Evolutionary conservation across 2,888 invertebrate genomes (phyloP).

Genomic region (Diabrotica balteata): DNA sequence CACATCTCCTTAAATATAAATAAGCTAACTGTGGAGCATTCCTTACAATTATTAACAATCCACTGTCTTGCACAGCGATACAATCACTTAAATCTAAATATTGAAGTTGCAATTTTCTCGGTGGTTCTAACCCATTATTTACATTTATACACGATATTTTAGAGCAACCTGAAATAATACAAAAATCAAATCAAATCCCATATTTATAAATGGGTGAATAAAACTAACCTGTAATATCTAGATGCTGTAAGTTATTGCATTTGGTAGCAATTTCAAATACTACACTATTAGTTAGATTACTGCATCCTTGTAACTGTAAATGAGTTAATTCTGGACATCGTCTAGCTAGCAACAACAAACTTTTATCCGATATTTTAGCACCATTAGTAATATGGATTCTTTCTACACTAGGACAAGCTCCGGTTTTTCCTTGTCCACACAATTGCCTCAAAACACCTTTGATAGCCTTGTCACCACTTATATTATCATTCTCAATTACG

Average conservation of each 20-base stretch:
- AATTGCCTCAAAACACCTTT: conserved; percentile 70
- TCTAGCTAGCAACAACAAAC: conserved; percentile 76
- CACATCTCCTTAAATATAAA: conserved; percentile 86
- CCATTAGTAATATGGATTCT: conserved; percentile 73
- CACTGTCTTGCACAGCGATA: conserved; percentile 81
- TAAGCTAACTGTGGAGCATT: conserved; percentile 88
- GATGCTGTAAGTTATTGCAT: conserved; percentile 81
- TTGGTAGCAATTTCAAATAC: conserved; percentile 80
- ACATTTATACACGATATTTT: conserved; percentile 81
- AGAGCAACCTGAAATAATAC: conserved; percentile 68
- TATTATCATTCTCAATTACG: conserved; percentile 66
- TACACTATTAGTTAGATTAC: conserved; percentile 77
- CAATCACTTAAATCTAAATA: conserved; percentile 93
- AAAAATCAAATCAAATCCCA: too few relatives aligned
- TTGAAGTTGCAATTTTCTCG: conserved; percentile 77
- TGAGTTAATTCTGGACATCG: conserved; percentile 84
- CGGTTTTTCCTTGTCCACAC: conserved; percentile 71
- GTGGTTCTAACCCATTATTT: conserved; percentile 70
- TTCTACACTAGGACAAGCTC: conserved; percentile 73
- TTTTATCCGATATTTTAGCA: conserved; percentile 77
- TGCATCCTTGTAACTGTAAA: conserved; percentile 78
- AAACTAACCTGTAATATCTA: conserved; percentile 80
- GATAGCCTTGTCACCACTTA: conserved; percentile 72
- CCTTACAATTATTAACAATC: conserved; percentile 81
- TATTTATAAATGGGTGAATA: too few relatives aligned